Percentiles rank a stretch among this genome's conserved stretches.
phyloP scores from a whole-genome alignment of 2,797 vertebrate genomes.

The Pterois miles region DNA sequence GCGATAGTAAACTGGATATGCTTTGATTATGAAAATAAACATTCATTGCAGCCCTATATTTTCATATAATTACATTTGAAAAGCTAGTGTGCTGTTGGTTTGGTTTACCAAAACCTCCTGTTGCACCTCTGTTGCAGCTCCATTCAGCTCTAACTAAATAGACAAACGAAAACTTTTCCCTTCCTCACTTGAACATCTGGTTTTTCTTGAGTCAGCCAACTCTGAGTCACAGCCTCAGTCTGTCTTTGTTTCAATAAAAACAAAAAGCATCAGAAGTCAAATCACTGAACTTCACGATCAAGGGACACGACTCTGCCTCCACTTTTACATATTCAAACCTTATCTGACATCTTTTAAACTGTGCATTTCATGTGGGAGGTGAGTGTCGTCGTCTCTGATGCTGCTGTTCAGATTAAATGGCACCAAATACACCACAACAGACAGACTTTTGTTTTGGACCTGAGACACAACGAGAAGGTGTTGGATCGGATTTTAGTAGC shows the following conservation, averaged over 20 bases:
- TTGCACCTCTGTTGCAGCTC: neutral
- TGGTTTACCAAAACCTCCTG: neutral
- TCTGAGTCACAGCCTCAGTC: slow-evolving; percentile 66
- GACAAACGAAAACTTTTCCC: neutral
- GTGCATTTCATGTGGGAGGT: slow-evolving; percentile 56
- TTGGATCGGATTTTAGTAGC: slow-evolving; percentile 54
- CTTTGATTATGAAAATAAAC: neutral
- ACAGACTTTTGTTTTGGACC: slow-evolving; percentile 10
- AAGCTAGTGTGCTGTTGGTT: too few species aligned
- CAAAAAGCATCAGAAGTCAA: slow-evolving; percentile 38
- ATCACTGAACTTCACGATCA: slow-evolving; percentile 41
- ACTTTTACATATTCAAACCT: slow-evolving; percentile 35
- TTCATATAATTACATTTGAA: too few species aligned
- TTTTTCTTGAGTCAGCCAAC: slow-evolving; percentile 33
- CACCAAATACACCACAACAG: slow-evolving; percentile 67
- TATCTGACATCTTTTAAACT: slow-evolving; percentile 49
- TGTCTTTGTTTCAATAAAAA: slow-evolving; percentile 33
- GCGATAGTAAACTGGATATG: neutral
- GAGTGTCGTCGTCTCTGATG: slow-evolving; percentile 27
- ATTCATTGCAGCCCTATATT: neutral
- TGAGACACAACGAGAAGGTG: slow-evolving; percentile 57
- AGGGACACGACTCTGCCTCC: slow-evolving; percentile 47
- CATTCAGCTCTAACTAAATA: neutral
- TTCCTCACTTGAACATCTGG: slow-evolving; percentile 15
- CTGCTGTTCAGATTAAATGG: slow-evolving; percentile 47